These are phyloP conservation scores for Ditylenchus dipsaci DNA, from an alignment of 1,140 invertebrate genomes.

Conservation along the genomic window DNA sequence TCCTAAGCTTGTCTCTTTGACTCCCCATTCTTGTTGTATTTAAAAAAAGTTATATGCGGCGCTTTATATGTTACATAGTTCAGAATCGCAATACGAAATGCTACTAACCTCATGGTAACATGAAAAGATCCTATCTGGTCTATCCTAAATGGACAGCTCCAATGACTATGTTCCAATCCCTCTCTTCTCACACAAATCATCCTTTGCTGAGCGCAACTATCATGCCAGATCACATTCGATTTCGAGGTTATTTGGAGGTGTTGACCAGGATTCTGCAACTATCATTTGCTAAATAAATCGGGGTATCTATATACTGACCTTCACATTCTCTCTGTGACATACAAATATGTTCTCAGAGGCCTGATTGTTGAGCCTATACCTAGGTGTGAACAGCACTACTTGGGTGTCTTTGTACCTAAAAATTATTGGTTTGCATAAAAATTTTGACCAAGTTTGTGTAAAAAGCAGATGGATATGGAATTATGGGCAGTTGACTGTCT, in stretches of 20 bases:
- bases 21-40: too few species aligned
- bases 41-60: too few species aligned
- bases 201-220: constrained; percentile 68
- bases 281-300: constrained; percentile 62
- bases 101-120: constrained; percentile 75
- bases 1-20: too few species aligned
- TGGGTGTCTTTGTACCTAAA: constrained; percentile 83
- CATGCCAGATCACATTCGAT: constrained; percentile 75
- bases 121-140: constrained; percentile 81
- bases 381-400: constrained; percentile 83
- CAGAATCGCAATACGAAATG: too few species aligned
- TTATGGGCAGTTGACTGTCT: too few species aligned
- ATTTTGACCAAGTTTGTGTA: too few species aligned
- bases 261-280: constrained; percentile 42
- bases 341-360: constrained; percentile 76
- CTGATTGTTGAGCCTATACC: constrained; percentile 86
- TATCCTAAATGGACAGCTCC: constrained; percentile 89
- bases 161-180: constrained; percentile 67
- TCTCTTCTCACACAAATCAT: constrained; percentile 77
- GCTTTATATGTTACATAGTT: too few species aligned
- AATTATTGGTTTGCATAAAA: too few species aligned
- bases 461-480: constrained; percentile 56
- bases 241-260: constrained; percentile 68
- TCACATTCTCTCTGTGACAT: constrained; percentile 69
- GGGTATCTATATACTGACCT: constrained; percentile 60